Percentiles rank a stretch among this genome's conserved stretches.
Evolutionary conservation across 2,113 vertebrate species (phyloP).

Genomic region (Pardalotus punctatus): DNA sequence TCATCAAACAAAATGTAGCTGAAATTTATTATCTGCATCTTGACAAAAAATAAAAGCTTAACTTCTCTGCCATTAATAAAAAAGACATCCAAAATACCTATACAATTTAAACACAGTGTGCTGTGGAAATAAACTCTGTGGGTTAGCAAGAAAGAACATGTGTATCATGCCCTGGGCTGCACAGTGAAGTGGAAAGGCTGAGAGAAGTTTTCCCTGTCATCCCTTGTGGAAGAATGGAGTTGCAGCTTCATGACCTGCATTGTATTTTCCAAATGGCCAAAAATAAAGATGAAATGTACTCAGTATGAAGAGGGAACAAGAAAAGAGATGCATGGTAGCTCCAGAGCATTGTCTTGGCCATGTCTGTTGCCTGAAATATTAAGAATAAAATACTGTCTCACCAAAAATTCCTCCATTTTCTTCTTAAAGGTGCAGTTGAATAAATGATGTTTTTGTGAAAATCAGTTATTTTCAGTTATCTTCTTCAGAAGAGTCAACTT

Average conservation of each 20-base stretch:
- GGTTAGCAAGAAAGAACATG: background rate
- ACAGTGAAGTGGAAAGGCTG: background rate
- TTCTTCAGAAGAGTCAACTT: background rate
- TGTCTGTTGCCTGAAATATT: background rate
- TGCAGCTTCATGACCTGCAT: background rate
- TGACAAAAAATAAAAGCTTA: background rate
- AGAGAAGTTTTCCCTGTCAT: background rate
- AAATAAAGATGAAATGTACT: background rate
- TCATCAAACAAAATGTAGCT: background rate
- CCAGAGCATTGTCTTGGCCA: background rate
- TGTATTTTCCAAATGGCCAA: background rate
- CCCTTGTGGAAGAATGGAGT: background rate
- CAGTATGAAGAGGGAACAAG: background rate
- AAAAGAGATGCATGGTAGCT: background rate
- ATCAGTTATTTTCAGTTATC: background rate
- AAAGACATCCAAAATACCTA: background rate
- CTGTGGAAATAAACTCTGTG: background rate
- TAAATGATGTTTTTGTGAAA: background rate
- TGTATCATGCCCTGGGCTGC: background rate
- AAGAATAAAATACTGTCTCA: background rate
- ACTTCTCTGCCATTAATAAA: background rate
- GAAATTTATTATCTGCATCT: background rate
- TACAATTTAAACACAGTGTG: background rate
- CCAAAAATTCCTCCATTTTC: background rate
- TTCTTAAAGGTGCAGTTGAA: background rate